Evolutionary conservation across 2,888 invertebrate species (phyloP).

Genomic region (Drosophila gaucha): DNA sequence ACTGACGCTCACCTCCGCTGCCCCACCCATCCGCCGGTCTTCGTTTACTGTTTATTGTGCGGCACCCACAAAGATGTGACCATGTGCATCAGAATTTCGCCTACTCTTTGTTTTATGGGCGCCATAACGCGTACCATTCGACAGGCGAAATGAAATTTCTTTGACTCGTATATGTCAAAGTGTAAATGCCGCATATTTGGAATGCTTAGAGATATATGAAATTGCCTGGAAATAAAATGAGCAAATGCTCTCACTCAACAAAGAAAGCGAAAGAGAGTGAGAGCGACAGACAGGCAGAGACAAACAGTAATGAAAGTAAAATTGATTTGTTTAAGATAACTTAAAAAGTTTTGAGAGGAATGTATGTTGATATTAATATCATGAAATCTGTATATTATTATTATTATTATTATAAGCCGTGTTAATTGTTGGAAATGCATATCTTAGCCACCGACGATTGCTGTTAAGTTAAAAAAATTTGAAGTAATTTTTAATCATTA

Average conservation of each 20-base stretch:
- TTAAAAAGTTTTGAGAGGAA: too few relatives aligned
- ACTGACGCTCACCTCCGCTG: slow-evolving; percentile 32
- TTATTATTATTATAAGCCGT: too few relatives aligned
- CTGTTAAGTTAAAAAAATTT: too few relatives aligned
- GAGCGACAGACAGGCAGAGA: neutral
- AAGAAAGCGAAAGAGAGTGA: neutral
- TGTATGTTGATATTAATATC: too few relatives aligned
- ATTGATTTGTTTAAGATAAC: too few relatives aligned
- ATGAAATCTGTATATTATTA: too few relatives aligned
- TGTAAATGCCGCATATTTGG: slow-evolving; percentile 60
- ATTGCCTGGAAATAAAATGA: slow-evolving; percentile 2
- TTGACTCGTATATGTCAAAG: slow-evolving; percentile 49
- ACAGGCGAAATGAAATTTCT: slow-evolving; percentile 51
- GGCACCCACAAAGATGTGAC: slow-evolving; percentile 10
- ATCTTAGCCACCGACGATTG: too few relatives aligned
- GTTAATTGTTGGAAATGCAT: too few relatives aligned
- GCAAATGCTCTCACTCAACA: neutral
- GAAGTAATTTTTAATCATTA: too few relatives aligned
- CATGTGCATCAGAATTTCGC: slow-evolving; percentile 29
- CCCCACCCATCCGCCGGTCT: neutral
- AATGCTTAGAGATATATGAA: slow-evolving; percentile 2
- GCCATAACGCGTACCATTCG: slow-evolving; percentile 43
- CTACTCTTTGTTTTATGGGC: slow-evolving; percentile 45
- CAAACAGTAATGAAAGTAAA: too few relatives aligned
- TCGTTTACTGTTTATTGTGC: slow-evolving; percentile 4